Base-by-base conservation (phyloP, 2,888 invertebrate genomes). In the Ochropleura leucogaster region DNA sequence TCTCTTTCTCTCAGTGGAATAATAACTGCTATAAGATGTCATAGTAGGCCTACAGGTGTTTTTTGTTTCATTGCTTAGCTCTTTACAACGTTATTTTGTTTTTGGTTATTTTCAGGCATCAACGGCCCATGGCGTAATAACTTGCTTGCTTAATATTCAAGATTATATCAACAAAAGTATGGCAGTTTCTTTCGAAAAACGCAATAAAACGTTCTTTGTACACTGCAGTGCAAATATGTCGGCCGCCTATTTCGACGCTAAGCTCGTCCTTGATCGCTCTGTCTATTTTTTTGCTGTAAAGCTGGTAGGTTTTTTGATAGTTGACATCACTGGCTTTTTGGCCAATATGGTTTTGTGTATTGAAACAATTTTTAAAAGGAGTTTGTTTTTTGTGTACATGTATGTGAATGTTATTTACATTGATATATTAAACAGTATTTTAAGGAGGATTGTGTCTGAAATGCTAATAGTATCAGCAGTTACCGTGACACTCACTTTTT, bases 181-280 rank as follows among this genome's bases (percentile, higher is more conserved):
- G n/a, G 14, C n/a, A 49, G 16, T 55, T 59, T n/a, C 12, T 9
- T 8, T 2, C 14, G 5, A 74, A 49, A 66, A 44, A 10, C 18
- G 7, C 40, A 14, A 46, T 51, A 75, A 18, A 18, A 14, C 7
- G 6, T 30, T 47, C 8, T 3, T 16, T 68, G 67, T 4, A 16
- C 9, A 8, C 42, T 68, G 67, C 40, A 44, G 30, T 46, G 46
- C 6, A 59, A 75, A 60, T 30, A 16, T 46, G 42, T n/a, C 20
- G 16, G 42, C 51, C 12, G 75, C 59, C 76, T 76, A 68, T 59
- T 75, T 68, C 51, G 16, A 42, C 0, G 42, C 60, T 16, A n/a
- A 47, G 60, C 68, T 51, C 20, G 44, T n/a, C 46, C 59, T 20
- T 76, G 68, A 60, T 62, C 16, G 51, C 51, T 60, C 44, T 44